Percentiles rank a stretch among this genome's conserved stretches.
Evolutionary conservation across 2,797 vertebrate species (phyloP).

Genomic region (Acanthiza pusilla): DNA sequence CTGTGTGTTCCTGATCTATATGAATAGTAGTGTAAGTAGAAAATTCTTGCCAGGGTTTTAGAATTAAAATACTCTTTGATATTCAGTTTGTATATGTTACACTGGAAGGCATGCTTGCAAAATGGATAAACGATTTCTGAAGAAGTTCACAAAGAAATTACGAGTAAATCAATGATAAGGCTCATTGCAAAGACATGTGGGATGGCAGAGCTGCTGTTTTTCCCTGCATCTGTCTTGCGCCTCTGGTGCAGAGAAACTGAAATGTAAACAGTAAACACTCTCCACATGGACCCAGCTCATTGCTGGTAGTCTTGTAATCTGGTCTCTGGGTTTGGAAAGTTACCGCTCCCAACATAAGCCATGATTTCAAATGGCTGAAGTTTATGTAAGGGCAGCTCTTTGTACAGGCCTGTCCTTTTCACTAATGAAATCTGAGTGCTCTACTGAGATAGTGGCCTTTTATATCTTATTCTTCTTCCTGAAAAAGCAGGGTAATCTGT

Average conservation of each 20-base stretch:
- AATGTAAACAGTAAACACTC: background rate
- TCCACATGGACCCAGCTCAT: background rate
- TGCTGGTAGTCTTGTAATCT: background rate
- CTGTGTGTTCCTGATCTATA: background rate
- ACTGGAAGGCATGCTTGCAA: background rate
- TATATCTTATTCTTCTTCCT: background rate
- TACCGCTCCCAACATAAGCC: background rate
- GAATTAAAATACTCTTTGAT: background rate
- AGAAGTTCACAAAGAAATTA: constrained; percentile 1
- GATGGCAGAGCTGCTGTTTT: background rate
- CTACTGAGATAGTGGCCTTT: background rate
- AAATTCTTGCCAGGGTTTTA: background rate
- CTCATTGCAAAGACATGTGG: background rate
- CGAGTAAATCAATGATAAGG: background rate
- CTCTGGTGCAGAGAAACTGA: background rate
- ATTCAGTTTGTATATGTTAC: background rate
- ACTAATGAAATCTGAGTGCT: background rate
- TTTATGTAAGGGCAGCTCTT: background rate
- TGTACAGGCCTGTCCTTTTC: background rate
- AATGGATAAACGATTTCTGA: constrained; percentile 7
- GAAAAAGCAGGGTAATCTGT: background rate
- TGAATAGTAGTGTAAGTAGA: background rate
- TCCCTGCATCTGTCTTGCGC: background rate
- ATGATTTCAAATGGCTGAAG: background rate
- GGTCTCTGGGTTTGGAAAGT: background rate